Conservation (phyloP, 2,797 vertebrate species). For the Aphelocoma californica region DNA sequence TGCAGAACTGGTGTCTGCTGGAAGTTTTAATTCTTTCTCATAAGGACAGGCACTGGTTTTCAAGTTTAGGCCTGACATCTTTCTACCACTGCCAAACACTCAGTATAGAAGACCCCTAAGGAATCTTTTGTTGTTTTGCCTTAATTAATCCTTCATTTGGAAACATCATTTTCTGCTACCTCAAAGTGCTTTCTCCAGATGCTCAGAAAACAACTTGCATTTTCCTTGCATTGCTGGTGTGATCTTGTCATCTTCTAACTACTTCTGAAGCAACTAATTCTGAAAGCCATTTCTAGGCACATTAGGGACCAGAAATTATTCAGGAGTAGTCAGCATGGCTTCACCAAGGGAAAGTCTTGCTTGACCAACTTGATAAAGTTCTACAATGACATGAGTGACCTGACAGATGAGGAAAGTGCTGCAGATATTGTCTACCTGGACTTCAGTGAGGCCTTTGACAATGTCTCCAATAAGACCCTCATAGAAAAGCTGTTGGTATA, state of each 20-base stretch:
- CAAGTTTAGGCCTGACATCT: not conserved
- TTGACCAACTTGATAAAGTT: not conserved
- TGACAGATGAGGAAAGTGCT: not conserved
- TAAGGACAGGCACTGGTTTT: not conserved
- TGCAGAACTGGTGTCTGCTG: not conserved
- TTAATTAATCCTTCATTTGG: not conserved
- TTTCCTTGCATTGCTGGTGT: not conserved
- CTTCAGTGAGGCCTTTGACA: not conserved
- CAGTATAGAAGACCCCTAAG: not conserved
- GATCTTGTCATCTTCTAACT: not conserved
- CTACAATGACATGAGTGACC: not conserved
- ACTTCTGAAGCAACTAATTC: not conserved
- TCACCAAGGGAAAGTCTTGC: not conserved
- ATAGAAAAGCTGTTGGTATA: not conserved
- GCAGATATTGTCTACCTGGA: not conserved
- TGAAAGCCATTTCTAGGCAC: not conserved
- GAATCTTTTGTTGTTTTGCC: not conserved
- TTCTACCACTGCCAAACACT: not conserved
- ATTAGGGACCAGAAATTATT: not conserved
- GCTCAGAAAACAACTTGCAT: not conserved
- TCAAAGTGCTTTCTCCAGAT: not conserved
- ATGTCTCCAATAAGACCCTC: not conserved
- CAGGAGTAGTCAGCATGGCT: not conserved
- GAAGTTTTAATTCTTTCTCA: not conserved
- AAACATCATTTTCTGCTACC: not conserved